A percentile compares a stretch with the other conserved stretches of the same genome.
Conservation (phyloP, 1,140 invertebrate genomes). For the Microplitis demolitor region DNA sequence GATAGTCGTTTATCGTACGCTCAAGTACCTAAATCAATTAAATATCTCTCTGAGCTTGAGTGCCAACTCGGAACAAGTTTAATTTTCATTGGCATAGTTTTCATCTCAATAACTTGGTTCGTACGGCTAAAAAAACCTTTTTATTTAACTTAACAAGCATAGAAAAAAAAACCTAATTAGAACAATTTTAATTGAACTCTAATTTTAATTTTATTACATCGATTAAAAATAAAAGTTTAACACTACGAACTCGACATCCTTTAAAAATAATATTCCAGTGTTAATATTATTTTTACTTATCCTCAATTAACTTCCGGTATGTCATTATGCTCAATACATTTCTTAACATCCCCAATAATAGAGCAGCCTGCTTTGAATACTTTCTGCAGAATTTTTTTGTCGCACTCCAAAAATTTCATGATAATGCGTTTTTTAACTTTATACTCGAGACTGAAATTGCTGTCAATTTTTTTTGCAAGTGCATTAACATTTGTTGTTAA, state of each 20-base stretch:
- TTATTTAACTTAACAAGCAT: not conserved
- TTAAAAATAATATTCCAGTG: too few species aligned
- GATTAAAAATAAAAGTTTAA: too few species aligned
- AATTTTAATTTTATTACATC: too few species aligned
- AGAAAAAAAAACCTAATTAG: not conserved
- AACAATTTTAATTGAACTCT: too few species aligned
- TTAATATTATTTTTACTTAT: too few species aligned
- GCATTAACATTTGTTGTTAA: conserved; percentile 32
- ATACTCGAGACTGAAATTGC: conserved; percentile 20
- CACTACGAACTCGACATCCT: too few species aligned
- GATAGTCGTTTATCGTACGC: conserved; percentile 14
- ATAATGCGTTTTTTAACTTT: not conserved
- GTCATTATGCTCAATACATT: conserved; percentile 8
- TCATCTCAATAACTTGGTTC: not conserved
- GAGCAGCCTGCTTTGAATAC: conserved; percentile 25
- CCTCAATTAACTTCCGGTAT: not conserved
- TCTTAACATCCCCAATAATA: conserved; percentile 22
- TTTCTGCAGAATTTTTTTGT: conserved; percentile 32
- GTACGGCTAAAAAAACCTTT: not conserved
- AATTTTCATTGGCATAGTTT: conserved; percentile 32
- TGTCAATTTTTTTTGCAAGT: conserved; percentile 33
- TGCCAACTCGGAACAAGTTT: conserved; percentile 10
- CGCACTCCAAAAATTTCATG: conserved; percentile 31
- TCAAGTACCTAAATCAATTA: conserved; percentile 32
- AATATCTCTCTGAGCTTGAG: conserved; percentile 28